A percentile compares a stretch with the other conserved stretches of the same genome.
Conservation (phyloP, 2,888 invertebrate genomes). For the Tinea pellionella region DNA sequence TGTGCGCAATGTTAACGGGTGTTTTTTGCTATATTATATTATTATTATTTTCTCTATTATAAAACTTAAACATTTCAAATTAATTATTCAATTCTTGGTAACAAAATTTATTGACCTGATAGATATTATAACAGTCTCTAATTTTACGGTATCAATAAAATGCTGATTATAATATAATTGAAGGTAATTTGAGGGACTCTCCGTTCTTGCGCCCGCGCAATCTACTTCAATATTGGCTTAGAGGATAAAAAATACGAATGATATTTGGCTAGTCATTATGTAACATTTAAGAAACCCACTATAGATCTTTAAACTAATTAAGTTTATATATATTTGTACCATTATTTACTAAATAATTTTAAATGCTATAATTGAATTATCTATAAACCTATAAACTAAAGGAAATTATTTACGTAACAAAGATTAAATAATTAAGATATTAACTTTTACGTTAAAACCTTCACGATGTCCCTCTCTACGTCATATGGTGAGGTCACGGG, state of each 20-base stretch:
- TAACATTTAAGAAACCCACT: not conserved
- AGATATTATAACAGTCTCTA: not conserved
- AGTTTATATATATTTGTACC: too few relatives aligned
- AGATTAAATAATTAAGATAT: too few relatives aligned
- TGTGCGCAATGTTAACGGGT: slow-evolving; percentile 15
- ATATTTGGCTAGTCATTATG: not conserved
- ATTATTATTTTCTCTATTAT: slow-evolving; percentile 11
- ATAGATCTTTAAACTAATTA: too few relatives aligned
- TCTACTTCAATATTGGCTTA: not conserved
- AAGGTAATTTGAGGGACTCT: not conserved
- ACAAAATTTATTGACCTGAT: not conserved
- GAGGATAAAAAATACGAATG: not conserved
- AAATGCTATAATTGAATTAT: too few relatives aligned
- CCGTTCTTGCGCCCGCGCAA: not conserved
- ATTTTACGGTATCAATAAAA: not conserved
- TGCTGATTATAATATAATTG: not conserved
- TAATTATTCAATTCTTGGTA: slow-evolving; percentile 1
- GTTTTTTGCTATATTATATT: slow-evolving; percentile 14
- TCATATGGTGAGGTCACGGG: too few relatives aligned
- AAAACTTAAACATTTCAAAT: not conserved
- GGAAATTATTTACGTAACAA: too few relatives aligned
- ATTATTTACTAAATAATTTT: too few relatives aligned
- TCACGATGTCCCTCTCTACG: too few relatives aligned
- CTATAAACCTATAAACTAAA: too few relatives aligned
- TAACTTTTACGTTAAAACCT: too few relatives aligned